These are phyloP conservation scores for Branchellion lobata DNA, from an alignment of 2,888 invertebrate genomes.

Conservation along the genomic window DNA sequence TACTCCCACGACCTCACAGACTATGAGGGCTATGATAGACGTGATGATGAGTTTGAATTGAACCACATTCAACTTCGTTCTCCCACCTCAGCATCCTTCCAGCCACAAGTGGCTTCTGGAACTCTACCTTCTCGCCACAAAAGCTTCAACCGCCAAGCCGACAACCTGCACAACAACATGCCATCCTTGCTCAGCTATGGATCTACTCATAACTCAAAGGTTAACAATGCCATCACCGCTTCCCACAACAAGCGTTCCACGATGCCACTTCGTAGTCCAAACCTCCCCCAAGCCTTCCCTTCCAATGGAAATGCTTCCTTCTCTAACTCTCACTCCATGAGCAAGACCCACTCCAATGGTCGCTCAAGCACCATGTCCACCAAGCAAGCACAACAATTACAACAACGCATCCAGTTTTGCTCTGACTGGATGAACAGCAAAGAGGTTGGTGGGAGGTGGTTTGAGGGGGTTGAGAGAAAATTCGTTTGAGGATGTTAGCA, in stretches of 20 bases:
- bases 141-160: neutral
- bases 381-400: neutral
- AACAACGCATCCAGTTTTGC: neutral
- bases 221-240: no score
- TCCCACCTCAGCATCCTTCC: neutral
- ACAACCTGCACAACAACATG: neutral
- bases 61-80: conserved; percentile 1
- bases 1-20: neutral
- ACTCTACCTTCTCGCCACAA: neutral
- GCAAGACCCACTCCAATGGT: no score
- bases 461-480: neutral
- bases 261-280: no score
- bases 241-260: no score
- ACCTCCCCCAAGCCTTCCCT: no score
- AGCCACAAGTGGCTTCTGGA: neutral
- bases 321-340: no score
- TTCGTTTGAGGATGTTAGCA: no score
- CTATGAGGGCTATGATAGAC: neutral
- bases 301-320: no score
- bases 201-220: no score
- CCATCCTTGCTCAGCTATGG: neutral
- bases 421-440: neutral
- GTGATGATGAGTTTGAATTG: neutral
- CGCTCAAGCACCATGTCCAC: neutral
- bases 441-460: conserved; percentile 11